Conservation (phyloP, 2,888 invertebrate genomes). For the Lissonota sp. region DNA sequence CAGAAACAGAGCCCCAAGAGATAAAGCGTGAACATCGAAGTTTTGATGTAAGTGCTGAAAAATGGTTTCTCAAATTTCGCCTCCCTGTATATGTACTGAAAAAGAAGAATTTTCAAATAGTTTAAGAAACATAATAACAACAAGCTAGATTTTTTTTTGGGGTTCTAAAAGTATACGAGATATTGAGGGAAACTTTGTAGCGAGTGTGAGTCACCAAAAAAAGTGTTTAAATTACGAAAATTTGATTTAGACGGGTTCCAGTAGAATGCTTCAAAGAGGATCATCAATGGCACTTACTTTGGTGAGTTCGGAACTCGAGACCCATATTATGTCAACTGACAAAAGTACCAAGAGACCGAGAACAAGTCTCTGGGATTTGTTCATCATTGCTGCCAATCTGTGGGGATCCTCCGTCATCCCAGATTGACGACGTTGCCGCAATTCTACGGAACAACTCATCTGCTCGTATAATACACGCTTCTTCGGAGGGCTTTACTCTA, state of each 20-base stretch:
- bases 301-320: conserved; percentile 96
- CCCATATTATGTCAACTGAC: conserved; percentile 98
- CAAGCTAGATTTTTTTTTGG: not conserved
- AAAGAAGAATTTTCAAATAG: conserved; percentile 79
- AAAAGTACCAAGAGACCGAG: conserved; percentile 94
- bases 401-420: conserved; percentile 83
- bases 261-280: too few relatives aligned
- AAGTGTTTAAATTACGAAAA: not conserved
- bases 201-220: not conserved
- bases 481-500: conserved; percentile 52
- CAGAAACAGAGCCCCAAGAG: conserved; percentile 94
- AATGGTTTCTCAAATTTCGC: conserved; percentile 96
- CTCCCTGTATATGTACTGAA: conserved; percentile 93
- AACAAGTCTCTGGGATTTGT: conserved; percentile 89
- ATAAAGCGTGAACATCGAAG: conserved; percentile 96
- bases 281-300: conserved; percentile 87
- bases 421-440: conserved; percentile 80
- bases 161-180: not conserved
- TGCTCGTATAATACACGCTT: conserved; percentile 18
- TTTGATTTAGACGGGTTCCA: too few relatives aligned
- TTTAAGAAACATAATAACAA: conserved; percentile 6
- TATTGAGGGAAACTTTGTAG: not conserved
- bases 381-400: conserved; percentile 84
- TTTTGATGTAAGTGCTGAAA: conserved; percentile 97
- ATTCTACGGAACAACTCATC: conserved; percentile 82